Evolutionary conservation across 2,797 vertebrate genomes (phyloP).

Genomic region (Phataginus tricuspis): DNA sequence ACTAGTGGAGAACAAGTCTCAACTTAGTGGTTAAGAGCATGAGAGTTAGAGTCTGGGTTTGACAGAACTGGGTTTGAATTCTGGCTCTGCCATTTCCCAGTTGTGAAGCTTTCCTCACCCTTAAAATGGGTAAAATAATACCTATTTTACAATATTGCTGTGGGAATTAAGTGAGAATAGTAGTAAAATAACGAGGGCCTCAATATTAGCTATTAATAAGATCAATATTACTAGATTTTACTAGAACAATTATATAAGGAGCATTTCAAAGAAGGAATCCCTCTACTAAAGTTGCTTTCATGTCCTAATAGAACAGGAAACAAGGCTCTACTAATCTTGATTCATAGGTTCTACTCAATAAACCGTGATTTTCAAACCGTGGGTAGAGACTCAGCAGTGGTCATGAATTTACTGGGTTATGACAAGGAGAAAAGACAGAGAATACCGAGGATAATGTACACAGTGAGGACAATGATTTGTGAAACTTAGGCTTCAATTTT

Average conservation of each 20-base stretch:
- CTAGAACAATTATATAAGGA: not conserved
- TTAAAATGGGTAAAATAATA: not conserved
- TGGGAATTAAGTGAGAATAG: not conserved
- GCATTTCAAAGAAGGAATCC: not conserved
- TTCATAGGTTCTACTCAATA: not conserved
- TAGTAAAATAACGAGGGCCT: not conserved
- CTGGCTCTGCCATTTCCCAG: not conserved
- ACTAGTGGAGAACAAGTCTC: not conserved
- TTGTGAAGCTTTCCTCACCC: not conserved
- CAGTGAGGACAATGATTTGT: not conserved
- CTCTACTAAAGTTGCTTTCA: not conserved
- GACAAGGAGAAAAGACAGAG: not conserved
- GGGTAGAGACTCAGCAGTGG: not conserved
- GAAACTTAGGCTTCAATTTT: not conserved
- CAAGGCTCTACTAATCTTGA: not conserved
- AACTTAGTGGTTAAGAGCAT: not conserved
- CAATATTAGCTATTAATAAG: not conserved
- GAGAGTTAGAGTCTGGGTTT: not conserved
- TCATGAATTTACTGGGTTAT: not conserved
- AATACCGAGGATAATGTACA: not conserved
- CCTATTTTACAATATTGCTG: not conserved
- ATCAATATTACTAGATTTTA: not conserved
- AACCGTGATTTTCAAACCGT: constrained; percentile 22
- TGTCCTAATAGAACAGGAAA: not conserved
- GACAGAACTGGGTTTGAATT: not conserved